These are phyloP conservation scores for Orthonevra nobilis DNA, from an alignment of 2,888 invertebrate genomes.

Conservation along the genomic window DNA sequence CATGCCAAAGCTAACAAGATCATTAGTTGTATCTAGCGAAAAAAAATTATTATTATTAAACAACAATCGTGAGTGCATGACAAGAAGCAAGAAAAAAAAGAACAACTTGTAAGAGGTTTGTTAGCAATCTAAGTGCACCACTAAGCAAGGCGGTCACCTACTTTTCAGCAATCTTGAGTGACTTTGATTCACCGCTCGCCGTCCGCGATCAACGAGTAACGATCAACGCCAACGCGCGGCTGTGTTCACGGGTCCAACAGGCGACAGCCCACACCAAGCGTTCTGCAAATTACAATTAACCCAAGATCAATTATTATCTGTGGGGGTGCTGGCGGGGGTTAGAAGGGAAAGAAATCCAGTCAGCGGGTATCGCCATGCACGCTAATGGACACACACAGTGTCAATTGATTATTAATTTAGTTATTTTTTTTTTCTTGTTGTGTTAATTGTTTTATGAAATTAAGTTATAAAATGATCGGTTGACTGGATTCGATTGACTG, in stretches of 20 bases:
- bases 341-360: background rate
- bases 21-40: conserved; percentile 11
- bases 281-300: conserved; percentile 64
- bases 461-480: conserved; percentile 40
- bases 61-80: conserved; percentile 23
- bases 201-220: too few species aligned
- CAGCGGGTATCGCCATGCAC: conserved; percentile 7
- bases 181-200: conserved; percentile 10
- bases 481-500: conserved; percentile 32
- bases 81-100: conserved; percentile 23
- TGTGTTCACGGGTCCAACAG: conserved; percentile 17
- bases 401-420: conserved; percentile 47
- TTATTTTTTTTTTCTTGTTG: conserved; percentile 7
- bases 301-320: conserved; percentile 50
- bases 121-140: conserved; percentile 45
- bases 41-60: conserved; percentile 5
- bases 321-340: conserved; percentile 1
- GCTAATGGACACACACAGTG: conserved; percentile 53
- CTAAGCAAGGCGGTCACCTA: conserved; percentile 61
- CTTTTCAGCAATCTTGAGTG: conserved; percentile 40
- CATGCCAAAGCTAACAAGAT: conserved; percentile 17
- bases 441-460: conserved; percentile 48
- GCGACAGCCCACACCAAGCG: conserved; percentile 45
- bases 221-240: conserved; percentile 31
- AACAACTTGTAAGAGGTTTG: conserved; percentile 9